A percentile compares a stretch with the other conserved stretches of the same genome.
phyloP scores from a whole-genome alignment of 2,113 vertebrate species.

The Cnemophilus loriae region DNA sequence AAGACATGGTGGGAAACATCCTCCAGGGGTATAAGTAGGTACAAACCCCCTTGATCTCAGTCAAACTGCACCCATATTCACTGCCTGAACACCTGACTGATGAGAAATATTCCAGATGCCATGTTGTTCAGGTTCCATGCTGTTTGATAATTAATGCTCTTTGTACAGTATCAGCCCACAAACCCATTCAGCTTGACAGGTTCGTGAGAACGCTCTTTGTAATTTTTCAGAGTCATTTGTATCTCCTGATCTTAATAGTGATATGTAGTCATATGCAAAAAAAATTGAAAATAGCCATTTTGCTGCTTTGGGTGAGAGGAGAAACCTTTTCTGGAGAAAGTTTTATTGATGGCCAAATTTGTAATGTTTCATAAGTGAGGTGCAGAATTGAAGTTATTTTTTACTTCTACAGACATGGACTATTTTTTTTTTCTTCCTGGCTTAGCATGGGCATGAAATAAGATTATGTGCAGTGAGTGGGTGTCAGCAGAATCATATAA shows the following conservation, averaged over 20 bases:
- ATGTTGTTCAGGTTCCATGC: background rate
- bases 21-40: background rate
- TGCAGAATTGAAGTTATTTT: background rate
- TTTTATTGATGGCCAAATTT: background rate
- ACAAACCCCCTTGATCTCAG: background rate
- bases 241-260: background rate
- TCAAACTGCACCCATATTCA: background rate
- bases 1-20: background rate
- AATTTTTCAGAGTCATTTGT: background rate
- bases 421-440: background rate
- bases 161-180: slow-evolving; percentile 26
- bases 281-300: background rate
- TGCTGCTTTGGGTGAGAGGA: background rate
- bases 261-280: background rate
- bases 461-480: background rate
- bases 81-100: background rate
- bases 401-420: background rate
- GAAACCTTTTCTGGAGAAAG: background rate
- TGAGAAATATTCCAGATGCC: background rate
- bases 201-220: background rate
- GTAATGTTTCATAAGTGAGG: background rate
- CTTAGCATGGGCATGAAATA: background rate
- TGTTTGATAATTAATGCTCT: slow-evolving; percentile 37
- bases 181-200: slow-evolving; percentile 3
- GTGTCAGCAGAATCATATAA: background rate